A percentile compares a stretch with the other conserved stretches of the same genome.
phyloP scores from a whole-genome alignment of 2,113 vertebrate species.

The Microtus pennsylvanicus region DNA sequence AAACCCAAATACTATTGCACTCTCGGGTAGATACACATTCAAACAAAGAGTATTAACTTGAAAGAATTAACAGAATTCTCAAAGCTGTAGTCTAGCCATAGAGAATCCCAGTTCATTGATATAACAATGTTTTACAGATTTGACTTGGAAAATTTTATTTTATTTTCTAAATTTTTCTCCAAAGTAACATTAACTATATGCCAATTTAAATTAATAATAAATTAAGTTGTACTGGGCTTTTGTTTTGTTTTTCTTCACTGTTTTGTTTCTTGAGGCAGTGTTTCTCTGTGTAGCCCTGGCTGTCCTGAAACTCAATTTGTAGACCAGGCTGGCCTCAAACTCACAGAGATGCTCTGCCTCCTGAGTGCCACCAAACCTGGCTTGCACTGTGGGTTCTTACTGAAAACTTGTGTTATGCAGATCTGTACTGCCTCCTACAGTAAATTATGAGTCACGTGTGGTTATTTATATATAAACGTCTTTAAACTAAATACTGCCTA shows the following conservation, averaged over 20 bases:
- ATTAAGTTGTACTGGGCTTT: neutral
- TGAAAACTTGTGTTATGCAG: conserved; percentile 18
- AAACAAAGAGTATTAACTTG: conserved; percentile 54
- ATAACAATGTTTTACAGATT: conserved; percentile 26
- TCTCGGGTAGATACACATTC: conserved; percentile 24
- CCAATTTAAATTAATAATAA: conserved; percentile 42
- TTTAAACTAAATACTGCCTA: conserved; percentile 33
- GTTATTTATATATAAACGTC: conserved; percentile 26
- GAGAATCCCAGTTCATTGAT: conserved; percentile 36
- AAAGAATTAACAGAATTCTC: neutral
- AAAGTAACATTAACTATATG: neutral
- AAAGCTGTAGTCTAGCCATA: conserved; percentile 12
- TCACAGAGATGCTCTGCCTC: neutral
- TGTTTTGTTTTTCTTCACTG: neutral
- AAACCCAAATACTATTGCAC: neutral
- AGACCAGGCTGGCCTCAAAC: neutral
- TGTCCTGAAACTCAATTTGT: neutral
- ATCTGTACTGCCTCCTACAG: neutral
- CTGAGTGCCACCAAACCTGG: neutral
- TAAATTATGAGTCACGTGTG: neutral
- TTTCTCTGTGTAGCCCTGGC: neutral
- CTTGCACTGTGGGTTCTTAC: neutral
- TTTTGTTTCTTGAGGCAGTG: neutral
- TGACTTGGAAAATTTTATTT: conserved; percentile 61
- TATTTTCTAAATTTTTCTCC: neutral